Evolutionary conservation across 2,797 vertebrate genomes (phyloP).

Genomic region (Phylloscopus collybita): DNA sequence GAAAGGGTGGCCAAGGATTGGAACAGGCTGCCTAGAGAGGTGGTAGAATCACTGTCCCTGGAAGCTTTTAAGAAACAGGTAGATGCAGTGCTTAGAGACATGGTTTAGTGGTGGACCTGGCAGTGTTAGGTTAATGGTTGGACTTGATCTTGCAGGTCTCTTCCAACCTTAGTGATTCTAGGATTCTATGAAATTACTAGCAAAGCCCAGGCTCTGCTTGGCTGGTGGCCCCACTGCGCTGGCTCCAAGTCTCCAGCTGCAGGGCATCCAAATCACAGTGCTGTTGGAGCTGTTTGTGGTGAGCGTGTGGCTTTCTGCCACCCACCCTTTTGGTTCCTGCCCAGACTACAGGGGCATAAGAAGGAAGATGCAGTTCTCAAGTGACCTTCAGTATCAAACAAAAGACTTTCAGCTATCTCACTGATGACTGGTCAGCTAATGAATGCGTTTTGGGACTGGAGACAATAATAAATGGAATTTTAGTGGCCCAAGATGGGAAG

Average conservation of each 20-base stretch:
- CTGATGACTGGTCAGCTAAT: neutral
- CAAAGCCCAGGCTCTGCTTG: neutral
- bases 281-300: neutral
- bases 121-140: neutral
- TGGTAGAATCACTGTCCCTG: neutral
- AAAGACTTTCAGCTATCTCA: neutral
- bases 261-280: accelerated
- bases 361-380: neutral
- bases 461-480: neutral
- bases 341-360: neutral
- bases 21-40: neutral
- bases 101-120: neutral
- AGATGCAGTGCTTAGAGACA: neutral
- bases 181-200: accelerated
- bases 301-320: neutral
- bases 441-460: neutral
- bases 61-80: neutral
- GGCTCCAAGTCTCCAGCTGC: neutral
- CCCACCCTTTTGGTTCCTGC: neutral
- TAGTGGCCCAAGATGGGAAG: neutral
- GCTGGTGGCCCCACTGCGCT: accelerated
- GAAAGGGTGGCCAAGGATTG: neutral
- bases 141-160: neutral
- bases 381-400: neutral
- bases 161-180: neutral